Evolutionary conservation across 2,113 vertebrate species (phyloP), one percentile per base, ranked within the genome.

Genomic region (Hiodon alosoides): DNA sequence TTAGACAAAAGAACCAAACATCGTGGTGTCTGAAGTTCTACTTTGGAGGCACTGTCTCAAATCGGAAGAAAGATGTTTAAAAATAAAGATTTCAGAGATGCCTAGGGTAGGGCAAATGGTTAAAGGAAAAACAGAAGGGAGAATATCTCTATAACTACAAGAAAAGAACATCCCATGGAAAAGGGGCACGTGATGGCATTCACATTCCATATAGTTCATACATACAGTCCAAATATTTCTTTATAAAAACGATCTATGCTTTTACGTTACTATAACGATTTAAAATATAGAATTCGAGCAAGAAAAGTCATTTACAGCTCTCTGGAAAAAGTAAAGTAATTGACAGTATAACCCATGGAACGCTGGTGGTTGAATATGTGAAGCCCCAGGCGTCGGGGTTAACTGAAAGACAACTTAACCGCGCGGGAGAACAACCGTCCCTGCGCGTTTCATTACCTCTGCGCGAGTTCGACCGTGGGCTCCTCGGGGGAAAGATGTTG

Each of bases 61-160:
- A 31, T 31, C 31, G 31, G 31, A 31, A 64, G 31, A 46, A 66
- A 52, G 66, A 14, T 69, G 16, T 69, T 52, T n/a, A 47, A 48
- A 66, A 74, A 48, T 65, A 59, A 64, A 54, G 55, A 65, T 64
- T 72, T 58, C 9, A 67, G 31, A 72, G 65, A 51, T n/a, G 2
- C 31, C 31, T 31, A 31, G 31, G 76, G 54, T 60, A 47, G 14
- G 61, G 10, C 5, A 10, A 57, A 10, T 57, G 1, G 5, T 57
- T 31, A 57, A 57, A 57, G 10, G 54, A 7, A 57, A 57, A 57
- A 57, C 5, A 57, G 10, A 57, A 57, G 10, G 54, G 54, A 57
- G 10, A 57, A 57, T 7, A 57, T 31, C 31, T 31, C 31, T 31
- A 31, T 31, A 57, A 57, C 5, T 7, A 57, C 5, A 57, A 57